Evolutionary conservation across 2,888 invertebrate genomes (phyloP), one percentile per base, ranked within the genome.

Genomic region (Opisthograptis luteolata): DNA sequence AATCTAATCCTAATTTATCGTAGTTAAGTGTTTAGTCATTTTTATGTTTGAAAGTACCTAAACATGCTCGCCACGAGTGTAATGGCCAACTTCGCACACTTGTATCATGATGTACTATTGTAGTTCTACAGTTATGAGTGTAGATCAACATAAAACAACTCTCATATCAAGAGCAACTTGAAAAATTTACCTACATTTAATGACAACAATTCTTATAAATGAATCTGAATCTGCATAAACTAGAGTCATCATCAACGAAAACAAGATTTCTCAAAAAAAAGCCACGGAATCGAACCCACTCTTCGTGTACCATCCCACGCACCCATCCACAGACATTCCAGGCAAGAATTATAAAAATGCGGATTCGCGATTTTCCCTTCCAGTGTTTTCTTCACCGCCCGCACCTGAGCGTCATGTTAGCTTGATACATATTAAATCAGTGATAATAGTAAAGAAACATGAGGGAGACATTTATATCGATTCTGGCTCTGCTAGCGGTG

Each of bases 391-490:
- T 20, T 43, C 20, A 22, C 48, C 46, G 13, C 42, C 49, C 47
- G 36, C 45, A 43, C 22, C 42, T 7, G 34, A n/a, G 49, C 50
- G 53, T 49, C 60, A 67, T 68, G 71, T 64, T 51, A 28, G 50
- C 55, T 62, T 61, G 54, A 61, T 68, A 46, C 54, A 66, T 66
- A 66, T 79, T 76, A 8, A 7, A 17, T 5, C 3, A 76, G 59
- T 76, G 72, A 72, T 73, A 70, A 77, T 75, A n/a, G n/a, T n/a
- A 73, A 49, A 50, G 28, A 68, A 82, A 70, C 67, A 88, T 88
- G 87, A 76, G 79, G 68, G 80, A 85, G 53, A 68, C 79, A 68
- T 79, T 85, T 62, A 65, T 87, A 67, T 81, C 83, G 66, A 74
- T 87, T 67, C 63, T 87, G 42, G 78, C 78, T 45, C 57, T 87